Evolutionary conservation across 2,797 vertebrate species (phyloP).

Genomic region (Cheirogaleus major): DNA sequence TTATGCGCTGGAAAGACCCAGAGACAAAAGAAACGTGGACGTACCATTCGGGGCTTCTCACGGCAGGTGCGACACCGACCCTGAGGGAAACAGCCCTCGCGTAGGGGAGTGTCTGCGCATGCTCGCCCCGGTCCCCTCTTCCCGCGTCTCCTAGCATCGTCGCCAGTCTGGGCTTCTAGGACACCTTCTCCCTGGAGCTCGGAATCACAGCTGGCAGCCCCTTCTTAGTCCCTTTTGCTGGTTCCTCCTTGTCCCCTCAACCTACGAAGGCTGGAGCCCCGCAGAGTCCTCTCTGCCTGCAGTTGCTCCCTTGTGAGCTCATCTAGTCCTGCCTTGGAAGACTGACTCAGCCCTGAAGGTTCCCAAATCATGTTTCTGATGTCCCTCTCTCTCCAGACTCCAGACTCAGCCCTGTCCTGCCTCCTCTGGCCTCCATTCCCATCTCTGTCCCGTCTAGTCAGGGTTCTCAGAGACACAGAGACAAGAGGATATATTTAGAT

Average conservation of each 20-base stretch:
- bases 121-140: not conserved
- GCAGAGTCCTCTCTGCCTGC: not conserved
- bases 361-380: not conserved
- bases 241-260: not conserved
- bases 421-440: too few relatives aligned
- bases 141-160: not conserved
- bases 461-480: not conserved
- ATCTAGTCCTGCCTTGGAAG: not conserved
- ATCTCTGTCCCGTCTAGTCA: not conserved
- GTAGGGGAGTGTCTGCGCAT: not conserved
- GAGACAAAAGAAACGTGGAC: not conserved
- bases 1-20: not conserved
- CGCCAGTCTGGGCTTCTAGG: not conserved
- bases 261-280: not conserved
- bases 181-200: not conserved
- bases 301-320: not conserved
- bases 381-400: not conserved
- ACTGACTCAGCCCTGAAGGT: not conserved
- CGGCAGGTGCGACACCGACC: not conserved
- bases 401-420: not conserved
- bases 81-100: fast-evolving
- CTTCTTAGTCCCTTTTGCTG: not conserved
- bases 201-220: not conserved
- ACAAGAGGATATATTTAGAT: not conserved
- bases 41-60: not conserved